Percentiles rank a stretch among this genome's conserved stretches.
These are phyloP conservation scores for Sigmodon hispidus DNA, from an alignment of 2,113 vertebrate species.

Conservation along the genomic window DNA sequence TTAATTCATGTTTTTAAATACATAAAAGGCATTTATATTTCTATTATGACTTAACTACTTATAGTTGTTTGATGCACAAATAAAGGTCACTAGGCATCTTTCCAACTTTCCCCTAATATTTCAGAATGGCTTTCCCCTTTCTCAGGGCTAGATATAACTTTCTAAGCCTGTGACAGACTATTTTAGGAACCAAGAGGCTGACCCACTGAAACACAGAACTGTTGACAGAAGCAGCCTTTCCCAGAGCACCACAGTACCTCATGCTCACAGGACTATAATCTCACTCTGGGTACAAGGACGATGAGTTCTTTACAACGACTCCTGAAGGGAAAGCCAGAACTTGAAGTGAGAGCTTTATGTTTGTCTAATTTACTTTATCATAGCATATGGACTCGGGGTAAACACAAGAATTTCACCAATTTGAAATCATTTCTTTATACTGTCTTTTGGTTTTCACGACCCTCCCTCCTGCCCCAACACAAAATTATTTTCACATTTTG, in stretches of 20 bases:
- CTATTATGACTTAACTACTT: slow-evolving; percentile 16
- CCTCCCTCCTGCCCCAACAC: no score
- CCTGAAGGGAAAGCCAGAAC: not conserved
- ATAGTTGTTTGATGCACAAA: not conserved
- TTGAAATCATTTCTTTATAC: slow-evolving; percentile 33
- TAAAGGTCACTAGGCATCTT: not conserved
- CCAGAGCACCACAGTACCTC: not conserved
- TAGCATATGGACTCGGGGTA: not conserved
- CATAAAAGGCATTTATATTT: slow-evolving; percentile 12
- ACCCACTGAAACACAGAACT: slow-evolving; percentile 23
- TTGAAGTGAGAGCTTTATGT: slow-evolving; percentile 26
- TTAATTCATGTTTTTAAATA: slow-evolving; percentile 25
- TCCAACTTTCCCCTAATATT: slow-evolving; percentile 3
- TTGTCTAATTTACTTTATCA: slow-evolving; percentile 31
- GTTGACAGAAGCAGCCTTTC: not conserved
- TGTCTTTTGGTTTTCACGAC: not conserved
- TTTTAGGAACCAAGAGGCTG: slow-evolving; percentile 35
- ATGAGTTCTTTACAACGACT: slow-evolving; percentile 26
- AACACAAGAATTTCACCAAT: not conserved
- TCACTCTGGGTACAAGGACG: not conserved
- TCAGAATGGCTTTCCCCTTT: not conserved
- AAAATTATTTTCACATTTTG: no score
- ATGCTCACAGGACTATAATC: not conserved
- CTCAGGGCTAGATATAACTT: slow-evolving; percentile 34
- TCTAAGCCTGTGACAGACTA: slow-evolving; percentile 10